These are phyloP conservation scores for Macrotus californicus DNA, from an alignment of 2,113 vertebrate species.

Conservation along the genomic window DNA sequence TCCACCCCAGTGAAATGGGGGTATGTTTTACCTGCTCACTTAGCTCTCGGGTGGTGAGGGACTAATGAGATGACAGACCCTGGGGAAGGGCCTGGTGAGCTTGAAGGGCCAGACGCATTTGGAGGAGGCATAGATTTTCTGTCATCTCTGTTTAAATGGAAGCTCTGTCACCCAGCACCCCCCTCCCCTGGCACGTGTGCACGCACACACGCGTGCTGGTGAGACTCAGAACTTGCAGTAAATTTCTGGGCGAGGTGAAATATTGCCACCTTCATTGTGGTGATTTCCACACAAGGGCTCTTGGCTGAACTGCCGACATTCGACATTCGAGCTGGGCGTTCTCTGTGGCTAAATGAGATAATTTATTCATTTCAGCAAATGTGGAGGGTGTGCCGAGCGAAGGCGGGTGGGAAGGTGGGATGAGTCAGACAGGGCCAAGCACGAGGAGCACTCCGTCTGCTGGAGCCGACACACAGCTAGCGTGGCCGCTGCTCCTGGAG, in stretches of 20 bases:
- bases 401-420: neutral
- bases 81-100: neutral
- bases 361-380: slow-evolving; percentile 50
- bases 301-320: slow-evolving; percentile 44
- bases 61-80: neutral
- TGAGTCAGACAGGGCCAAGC: neutral
- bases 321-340: neutral
- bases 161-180: neutral
- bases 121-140: neutral
- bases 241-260: slow-evolving; percentile 42
- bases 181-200: too few relatives aligned
- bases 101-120: neutral
- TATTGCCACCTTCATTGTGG: slow-evolving; percentile 40
- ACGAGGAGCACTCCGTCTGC: rapidly evolving
- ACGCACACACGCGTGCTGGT: neutral
- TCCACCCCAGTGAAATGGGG: neutral
- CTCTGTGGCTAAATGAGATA: slow-evolving; percentile 51
- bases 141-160: neutral
- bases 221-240: neutral
- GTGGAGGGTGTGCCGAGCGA: neutral
- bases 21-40: neutral
- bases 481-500: neutral
- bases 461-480: neutral
- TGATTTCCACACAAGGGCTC: slow-evolving; percentile 46
- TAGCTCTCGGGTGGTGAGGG: neutral